A percentile compares a stretch with the other conserved stretches of the same genome.
These are phyloP conservation scores for Drosophila neotestacea DNA, from an alignment of 2,888 invertebrate species.

Conservation along the genomic window DNA sequence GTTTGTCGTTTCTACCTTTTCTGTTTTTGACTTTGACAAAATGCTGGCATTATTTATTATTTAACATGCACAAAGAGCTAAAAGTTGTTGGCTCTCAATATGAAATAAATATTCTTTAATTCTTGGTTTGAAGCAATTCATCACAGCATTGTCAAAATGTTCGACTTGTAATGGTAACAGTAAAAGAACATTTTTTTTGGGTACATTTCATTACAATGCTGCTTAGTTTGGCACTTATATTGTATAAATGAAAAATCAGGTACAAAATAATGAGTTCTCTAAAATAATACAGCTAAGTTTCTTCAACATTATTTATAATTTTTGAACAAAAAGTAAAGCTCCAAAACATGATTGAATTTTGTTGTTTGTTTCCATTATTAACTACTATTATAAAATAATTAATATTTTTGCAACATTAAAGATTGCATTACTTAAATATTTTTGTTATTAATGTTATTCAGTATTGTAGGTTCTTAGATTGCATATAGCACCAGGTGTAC, in stretches of 20 bases:
- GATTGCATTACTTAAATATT: no score
- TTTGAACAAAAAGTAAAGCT: not conserved
- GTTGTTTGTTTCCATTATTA: no score
- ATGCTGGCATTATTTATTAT: constrained; percentile 53
- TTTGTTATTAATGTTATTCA: no score
- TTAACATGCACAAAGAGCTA: constrained; percentile 41
- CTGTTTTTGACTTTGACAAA: constrained; percentile 72
- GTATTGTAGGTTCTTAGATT: no score
- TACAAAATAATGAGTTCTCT: not conserved
- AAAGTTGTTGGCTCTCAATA: constrained; percentile 18
- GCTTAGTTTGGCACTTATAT: not conserved
- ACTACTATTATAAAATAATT: no score
- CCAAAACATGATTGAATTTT: not conserved
- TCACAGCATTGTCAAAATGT: constrained; percentile 26
- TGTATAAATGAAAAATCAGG: not conserved
- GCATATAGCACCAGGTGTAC: no score
- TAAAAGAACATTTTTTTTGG: not conserved
- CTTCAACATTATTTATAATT: not conserved
- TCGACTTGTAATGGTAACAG: not conserved
- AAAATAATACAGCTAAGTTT: not conserved
- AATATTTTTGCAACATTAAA: no score
- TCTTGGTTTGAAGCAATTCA: not conserved
- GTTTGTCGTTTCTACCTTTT: constrained; percentile 34
- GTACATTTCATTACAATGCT: not conserved
- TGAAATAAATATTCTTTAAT: not conserved